These are phyloP conservation scores for Gymnocheta viridis DNA, from an alignment of 2,888 invertebrate species.

Conservation along the genomic window DNA sequence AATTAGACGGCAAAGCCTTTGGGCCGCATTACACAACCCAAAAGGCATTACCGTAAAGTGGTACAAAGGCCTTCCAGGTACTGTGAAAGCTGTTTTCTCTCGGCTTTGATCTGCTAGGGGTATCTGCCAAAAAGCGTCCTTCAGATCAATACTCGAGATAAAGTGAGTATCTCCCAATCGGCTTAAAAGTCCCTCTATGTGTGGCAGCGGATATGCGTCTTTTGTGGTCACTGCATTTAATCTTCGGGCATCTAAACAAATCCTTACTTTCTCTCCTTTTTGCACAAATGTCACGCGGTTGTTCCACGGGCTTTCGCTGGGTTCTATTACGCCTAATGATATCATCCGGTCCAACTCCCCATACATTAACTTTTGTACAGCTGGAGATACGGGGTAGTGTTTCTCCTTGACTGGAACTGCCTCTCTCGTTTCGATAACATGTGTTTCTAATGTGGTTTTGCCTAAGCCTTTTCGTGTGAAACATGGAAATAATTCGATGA, in stretches of 20 bases:
- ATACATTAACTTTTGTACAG: too few species aligned
- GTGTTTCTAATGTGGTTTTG: neutral
- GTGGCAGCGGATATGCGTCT: constrained; percentile 36
- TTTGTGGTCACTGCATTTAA: too few species aligned
- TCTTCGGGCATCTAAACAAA: too few species aligned
- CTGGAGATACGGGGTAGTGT: neutral
- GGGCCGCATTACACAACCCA: neutral
- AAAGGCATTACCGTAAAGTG: constrained; percentile 4
- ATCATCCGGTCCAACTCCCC: too few species aligned
- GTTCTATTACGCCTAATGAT: too few species aligned
- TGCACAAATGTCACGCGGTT: too few species aligned
- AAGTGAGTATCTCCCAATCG: constrained; percentile 50
- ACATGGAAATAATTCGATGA: neutral
- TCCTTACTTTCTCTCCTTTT: too few species aligned
- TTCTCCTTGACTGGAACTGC: neutral
- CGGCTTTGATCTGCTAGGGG: neutral
- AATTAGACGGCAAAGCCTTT: constrained; percentile 24
- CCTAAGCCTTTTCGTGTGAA: neutral
- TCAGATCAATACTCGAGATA: constrained; percentile 55
- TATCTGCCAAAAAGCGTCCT: constrained; percentile 29
- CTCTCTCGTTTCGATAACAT: neutral
- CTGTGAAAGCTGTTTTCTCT: constrained; percentile 45
- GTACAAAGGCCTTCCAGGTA: constrained; percentile 15
- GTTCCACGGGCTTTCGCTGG: too few species aligned
- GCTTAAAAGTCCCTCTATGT: constrained; percentile 59